These are phyloP conservation scores for Daubentonia madagascariensis DNA, from an alignment of 2,113 vertebrate genomes.

Conservation along the genomic window DNA sequence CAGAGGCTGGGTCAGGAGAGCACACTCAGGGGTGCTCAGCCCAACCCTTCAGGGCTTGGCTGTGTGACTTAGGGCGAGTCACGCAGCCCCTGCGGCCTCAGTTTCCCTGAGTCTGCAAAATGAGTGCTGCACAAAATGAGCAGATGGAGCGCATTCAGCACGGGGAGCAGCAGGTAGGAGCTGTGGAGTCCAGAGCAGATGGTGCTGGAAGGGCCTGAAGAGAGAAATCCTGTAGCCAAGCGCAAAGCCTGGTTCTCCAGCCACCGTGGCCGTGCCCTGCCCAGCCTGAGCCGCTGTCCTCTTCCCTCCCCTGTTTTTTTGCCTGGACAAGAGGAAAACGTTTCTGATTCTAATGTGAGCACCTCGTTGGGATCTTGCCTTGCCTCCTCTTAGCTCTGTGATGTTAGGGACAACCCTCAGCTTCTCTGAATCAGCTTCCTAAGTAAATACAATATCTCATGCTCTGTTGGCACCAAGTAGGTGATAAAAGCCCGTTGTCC, in stretches of 20 bases:
- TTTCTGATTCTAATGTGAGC: neutral
- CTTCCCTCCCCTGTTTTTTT: fast-evolving
- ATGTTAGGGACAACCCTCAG: fast-evolving
- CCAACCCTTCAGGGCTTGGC: too few species aligned
- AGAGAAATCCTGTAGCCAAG: neutral
- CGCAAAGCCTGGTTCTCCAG: fast-evolving
- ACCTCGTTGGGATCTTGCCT: neutral
- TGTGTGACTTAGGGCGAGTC: neutral
- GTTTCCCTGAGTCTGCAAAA: slow-evolving; percentile 9
- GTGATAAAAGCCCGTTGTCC: fast-evolving
- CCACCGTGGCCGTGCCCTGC: fast-evolving
- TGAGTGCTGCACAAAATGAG: neutral
- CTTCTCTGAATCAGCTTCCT: neutral
- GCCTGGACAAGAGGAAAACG: neutral
- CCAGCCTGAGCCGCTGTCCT: fast-evolving
- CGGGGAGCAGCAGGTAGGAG: neutral
- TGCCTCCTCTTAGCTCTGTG: neutral
- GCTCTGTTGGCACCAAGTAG: neutral
- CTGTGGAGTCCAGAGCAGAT: neutral
- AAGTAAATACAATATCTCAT: fast-evolving
- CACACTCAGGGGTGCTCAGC: fast-evolving
- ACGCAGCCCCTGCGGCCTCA: neutral
- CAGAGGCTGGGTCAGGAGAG: neutral
- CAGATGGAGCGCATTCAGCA: neutral
- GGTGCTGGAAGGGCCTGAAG: neutral